Base-by-base conservation (phyloP, 1,140 invertebrate genomes). In the Eulimnadia texana region DNA sequence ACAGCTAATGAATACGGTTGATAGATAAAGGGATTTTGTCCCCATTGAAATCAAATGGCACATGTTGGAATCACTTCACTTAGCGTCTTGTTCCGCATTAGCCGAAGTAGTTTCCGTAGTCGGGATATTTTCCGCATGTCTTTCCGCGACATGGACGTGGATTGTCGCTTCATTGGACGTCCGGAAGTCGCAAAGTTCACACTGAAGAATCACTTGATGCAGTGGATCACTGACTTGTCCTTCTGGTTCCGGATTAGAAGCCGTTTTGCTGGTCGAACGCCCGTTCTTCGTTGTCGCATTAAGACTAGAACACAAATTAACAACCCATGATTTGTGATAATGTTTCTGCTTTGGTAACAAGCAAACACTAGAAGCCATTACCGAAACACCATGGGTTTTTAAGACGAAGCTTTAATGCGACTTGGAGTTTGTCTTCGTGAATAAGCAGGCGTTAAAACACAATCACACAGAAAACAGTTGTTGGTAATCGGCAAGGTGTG, bases 161-260 rank as follows among this genome's bases (percentile, higher is more conserved):
- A 57, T 57, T n/a, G 33, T 10, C 10, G 27, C 33, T 20, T 20
- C 62, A 60, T 68, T 63, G 2, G 69, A 68, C 6, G 68, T 69
- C 25, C 67, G 66, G 63, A 71, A 72, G 63, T 71, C 70, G 63
- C 71, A 72, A 16, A 69, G 50, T 50, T 70, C 68, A 62, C 71
- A 72, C 63, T 72, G 69, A 16, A 70, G 67, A 19, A 72, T 66
- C 22, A 67, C 64, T 62, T 71, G 68, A 50, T 71, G 33, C 33
- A 42, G 16, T 9, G 33, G 33, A 42, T 42, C 33, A 16, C 33
- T 16, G 6, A 16, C 33, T 42, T 6, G 6, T 42, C 16, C 33
- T 9, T 16, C 16, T 42, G 33, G 33, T n/a, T n/a, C n/a, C 6
- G 33, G 33, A 42, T 42, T 16, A 42, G 6, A 6, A 9, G 6